Evolutionary conservation across 2,113 vertebrate genomes (phyloP).

Genomic region (Cnemophilus loriae): DNA sequence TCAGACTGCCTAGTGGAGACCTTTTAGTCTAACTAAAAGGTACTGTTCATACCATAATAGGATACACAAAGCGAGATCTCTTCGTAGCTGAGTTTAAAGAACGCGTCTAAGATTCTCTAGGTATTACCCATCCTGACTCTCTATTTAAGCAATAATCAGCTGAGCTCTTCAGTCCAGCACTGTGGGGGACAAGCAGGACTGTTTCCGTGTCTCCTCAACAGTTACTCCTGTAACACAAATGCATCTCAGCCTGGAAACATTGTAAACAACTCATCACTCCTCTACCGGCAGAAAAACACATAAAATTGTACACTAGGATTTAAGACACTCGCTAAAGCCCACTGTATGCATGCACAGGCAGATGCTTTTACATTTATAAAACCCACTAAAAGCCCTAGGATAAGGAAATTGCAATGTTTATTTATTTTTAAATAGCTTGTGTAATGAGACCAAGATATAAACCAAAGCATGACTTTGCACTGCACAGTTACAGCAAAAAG

Average conservation of each 20-base stretch:
- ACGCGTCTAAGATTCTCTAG: not conserved
- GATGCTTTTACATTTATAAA: not conserved
- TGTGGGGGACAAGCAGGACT: not conserved
- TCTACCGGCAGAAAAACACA: not conserved
- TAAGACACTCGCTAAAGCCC: not conserved
- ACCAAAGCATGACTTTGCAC: not conserved
- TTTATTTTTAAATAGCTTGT: not conserved
- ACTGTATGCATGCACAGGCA: not conserved
- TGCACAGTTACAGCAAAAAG: not conserved
- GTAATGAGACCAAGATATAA: not conserved
- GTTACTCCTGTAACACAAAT: not conserved
- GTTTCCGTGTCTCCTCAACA: not conserved
- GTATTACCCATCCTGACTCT: not conserved
- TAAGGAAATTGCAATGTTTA: not conserved
- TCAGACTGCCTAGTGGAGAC: not conserved
- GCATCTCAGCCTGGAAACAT: not conserved
- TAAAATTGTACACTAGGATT: not conserved
- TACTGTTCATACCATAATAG: not conserved
- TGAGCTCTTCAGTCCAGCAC: not conserved
- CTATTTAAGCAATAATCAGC: not conserved
- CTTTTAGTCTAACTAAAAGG: not conserved
- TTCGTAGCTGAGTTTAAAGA: not conserved
- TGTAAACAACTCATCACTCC: not conserved
- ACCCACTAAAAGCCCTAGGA: not conserved
- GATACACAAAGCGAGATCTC: not conserved